phyloP scores from a whole-genome alignment of 2,888 invertebrate genomes.

The Blastobasis adustella region DNA sequence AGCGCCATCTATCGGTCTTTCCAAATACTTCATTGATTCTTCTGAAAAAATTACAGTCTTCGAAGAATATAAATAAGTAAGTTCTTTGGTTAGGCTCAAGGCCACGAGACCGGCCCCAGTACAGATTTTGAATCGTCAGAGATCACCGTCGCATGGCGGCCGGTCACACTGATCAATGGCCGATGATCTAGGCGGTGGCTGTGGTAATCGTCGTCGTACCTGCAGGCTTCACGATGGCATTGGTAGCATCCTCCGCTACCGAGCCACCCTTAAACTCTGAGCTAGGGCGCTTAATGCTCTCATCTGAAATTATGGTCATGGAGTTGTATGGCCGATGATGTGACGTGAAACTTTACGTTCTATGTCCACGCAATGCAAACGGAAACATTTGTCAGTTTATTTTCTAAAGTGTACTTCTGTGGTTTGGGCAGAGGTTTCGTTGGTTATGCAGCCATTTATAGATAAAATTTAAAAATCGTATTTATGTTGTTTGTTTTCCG shows the following conservation, averaged over 20 bases:
- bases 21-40: no score
- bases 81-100: no score
- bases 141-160: conserved; percentile 61
- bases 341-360: conserved; percentile 49
- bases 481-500: conserved; percentile 4
- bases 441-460: no score
- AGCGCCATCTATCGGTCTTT: no score
- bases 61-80: no score
- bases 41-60: no score
- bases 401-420: no score
- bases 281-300: conserved; percentile 88
- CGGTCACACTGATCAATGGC: conserved; percentile 63
- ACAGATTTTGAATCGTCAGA: conserved; percentile 21
- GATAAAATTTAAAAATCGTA: no score
- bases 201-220: conserved; percentile 60
- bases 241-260: conserved; percentile 56
- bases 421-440: no score
- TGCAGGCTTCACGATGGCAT: conserved; percentile 55
- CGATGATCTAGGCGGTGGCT: conserved; percentile 58
- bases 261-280: conserved; percentile 87
- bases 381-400: not conserved
- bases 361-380: conserved; percentile 31
- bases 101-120: not conserved
- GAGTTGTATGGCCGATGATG: conserved; percentile 64
- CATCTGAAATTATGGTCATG: conserved; percentile 77